Conservation (phyloP, 2,888 invertebrate genomes). For the Drosophila prolongata region DNA sequence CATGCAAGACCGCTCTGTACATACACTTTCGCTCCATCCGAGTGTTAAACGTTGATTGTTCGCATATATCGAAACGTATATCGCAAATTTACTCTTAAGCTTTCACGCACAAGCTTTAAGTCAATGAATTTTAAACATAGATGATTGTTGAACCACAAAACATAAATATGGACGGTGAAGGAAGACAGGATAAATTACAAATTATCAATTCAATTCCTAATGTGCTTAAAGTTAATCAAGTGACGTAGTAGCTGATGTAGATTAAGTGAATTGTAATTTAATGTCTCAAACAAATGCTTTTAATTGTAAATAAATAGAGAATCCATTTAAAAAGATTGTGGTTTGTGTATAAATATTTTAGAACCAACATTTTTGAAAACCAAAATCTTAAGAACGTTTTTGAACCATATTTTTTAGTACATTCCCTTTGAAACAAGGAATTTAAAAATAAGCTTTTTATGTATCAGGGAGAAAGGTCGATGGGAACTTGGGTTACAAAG, state of each 20-base stretch:
- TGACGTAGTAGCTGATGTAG: conserved; percentile 53
- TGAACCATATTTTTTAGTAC: too few species aligned
- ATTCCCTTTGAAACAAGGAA: neutral
- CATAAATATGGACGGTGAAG: conserved; percentile 1
- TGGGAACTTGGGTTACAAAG: neutral
- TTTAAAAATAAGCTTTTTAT: neutral
- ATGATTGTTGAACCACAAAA: conserved; percentile 36
- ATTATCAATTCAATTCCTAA: conserved; percentile 65
- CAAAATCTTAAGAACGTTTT: too few species aligned
- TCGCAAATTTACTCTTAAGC: conserved; percentile 48
- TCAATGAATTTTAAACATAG: conserved; percentile 66
- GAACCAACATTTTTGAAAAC: too few species aligned
- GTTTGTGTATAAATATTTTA: neutral
- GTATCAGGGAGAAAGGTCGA: neutral
- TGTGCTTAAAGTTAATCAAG: conserved; percentile 58
- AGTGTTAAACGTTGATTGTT: conserved; percentile 68
- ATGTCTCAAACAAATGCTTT: conserved; percentile 68
- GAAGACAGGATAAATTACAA: conserved; percentile 15
- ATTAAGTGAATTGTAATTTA: conserved; percentile 54
- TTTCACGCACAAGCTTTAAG: conserved; percentile 63
- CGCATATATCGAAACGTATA: conserved; percentile 43
- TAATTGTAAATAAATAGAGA: conserved; percentile 71
- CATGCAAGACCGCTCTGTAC: conserved; percentile 45
- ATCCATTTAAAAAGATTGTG: conserved; percentile 10
- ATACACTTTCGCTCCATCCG: conserved; percentile 44